These are phyloP conservation scores for Clamator glandarius DNA, from an alignment of 2,797 vertebrate species.

Conservation along the genomic window DNA sequence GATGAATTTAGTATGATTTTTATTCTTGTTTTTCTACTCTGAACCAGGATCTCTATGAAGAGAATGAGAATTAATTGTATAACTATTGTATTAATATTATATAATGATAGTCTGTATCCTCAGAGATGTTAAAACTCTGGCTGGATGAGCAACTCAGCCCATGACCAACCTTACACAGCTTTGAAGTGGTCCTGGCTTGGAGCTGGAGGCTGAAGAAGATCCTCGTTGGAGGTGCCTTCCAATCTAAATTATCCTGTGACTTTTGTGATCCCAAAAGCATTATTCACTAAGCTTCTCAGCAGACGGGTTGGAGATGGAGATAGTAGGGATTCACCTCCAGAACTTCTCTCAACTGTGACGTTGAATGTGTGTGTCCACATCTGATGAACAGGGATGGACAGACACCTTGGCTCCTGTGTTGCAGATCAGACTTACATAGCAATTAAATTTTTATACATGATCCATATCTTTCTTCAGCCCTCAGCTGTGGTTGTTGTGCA, in stretches of 20 bases:
- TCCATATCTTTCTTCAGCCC: background rate
- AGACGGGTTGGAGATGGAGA: background rate
- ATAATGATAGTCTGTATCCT: background rate
- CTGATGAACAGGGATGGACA: background rate
- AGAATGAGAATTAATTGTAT: background rate
- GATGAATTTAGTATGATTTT: background rate
- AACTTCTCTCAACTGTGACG: accelerated
- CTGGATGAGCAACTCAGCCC: background rate
- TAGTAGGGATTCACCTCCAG: accelerated
- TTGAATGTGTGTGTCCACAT: accelerated
- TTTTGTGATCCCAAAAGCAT: background rate
- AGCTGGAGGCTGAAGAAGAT: background rate
- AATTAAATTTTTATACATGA: background rate
- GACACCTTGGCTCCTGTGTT: background rate
- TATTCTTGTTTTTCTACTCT: background rate
- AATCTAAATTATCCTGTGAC: background rate
- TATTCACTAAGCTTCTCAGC: background rate
- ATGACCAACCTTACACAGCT: background rate
- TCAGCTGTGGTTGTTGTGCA: background rate
- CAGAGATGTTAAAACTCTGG: background rate
- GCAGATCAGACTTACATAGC: accelerated
- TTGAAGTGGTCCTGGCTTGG: background rate
- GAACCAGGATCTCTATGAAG: background rate
- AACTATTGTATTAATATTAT: background rate
- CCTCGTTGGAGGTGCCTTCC: background rate